Conservation (phyloP, 2,888 invertebrate species). For the Eupithecia abbreviata region DNA sequence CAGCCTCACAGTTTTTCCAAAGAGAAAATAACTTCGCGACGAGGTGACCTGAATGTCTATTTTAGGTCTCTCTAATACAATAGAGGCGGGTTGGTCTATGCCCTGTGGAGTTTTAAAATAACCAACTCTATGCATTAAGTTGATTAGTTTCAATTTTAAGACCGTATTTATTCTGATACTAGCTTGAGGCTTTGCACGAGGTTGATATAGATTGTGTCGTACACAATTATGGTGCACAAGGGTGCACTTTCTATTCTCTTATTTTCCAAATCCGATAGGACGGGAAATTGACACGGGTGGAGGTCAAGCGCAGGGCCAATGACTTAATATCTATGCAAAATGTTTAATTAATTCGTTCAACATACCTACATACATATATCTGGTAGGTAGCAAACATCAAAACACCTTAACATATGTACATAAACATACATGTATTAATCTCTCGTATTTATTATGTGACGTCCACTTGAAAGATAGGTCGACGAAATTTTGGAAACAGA, state of each 20-base stretch:
- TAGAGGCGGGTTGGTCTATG: conserved; percentile 22
- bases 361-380: no score
- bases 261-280: no score
- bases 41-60: conserved; percentile 34
- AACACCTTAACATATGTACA: no score
- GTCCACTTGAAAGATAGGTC: no score
- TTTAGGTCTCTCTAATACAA: conserved; percentile 28
- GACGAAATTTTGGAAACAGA: no score
- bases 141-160: background rate
- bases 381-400: no score
- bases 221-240: background rate
- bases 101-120: conserved; percentile 24
- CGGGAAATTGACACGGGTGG: no score
- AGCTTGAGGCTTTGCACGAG: background rate
- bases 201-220: background rate
- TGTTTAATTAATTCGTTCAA: no score
- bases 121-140: background rate
- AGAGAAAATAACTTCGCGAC: conserved; percentile 16
- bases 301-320: no score
- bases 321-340: no score
- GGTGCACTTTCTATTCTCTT: background rate
- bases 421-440: no score
- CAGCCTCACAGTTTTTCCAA: background rate
- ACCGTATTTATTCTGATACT: background rate
- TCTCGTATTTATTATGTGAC: no score